Evolutionary conservation across 2,113 vertebrate species (phyloP).

Genomic region (Bothrops jararaca): DNA sequence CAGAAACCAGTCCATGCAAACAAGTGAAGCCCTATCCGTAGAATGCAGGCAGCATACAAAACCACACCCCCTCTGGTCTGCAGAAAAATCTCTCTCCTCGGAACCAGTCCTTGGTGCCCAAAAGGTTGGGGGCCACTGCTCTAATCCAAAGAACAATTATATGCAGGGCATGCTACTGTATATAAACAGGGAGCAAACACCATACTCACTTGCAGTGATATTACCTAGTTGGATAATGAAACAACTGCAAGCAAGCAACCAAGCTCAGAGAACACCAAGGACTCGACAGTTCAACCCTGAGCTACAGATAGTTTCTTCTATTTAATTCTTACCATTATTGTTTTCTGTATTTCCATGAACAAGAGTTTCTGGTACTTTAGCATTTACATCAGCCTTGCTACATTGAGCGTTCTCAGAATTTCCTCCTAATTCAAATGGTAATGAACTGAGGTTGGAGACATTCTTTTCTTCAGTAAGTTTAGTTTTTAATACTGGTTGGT

Average conservation of each 20-base stretch:
- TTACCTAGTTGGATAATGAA: neutral
- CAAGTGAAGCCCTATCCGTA: too few species aligned
- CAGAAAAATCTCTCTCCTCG: too few species aligned
- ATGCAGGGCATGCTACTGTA: neutral
- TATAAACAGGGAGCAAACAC: neutral
- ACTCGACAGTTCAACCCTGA: neutral
- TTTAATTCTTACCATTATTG: slow-evolving; percentile 60
- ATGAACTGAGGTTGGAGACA: neutral
- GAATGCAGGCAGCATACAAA: too few species aligned
- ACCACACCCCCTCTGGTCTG: too few species aligned
- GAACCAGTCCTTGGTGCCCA: too few species aligned
- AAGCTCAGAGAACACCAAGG: neutral
- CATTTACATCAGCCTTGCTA: neutral
- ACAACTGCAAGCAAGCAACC: neutral
- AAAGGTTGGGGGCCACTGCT: too few species aligned
- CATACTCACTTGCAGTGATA: neutral
- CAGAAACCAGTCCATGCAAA: too few species aligned
- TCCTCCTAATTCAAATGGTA: slow-evolving; percentile 1
- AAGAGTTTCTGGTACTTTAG: slow-evolving; percentile 32
- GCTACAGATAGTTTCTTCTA: neutral
- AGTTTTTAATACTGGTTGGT: slow-evolving; percentile 21
- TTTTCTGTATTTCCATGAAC: slow-evolving; percentile 19
- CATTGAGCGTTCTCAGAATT: slow-evolving; percentile 26
- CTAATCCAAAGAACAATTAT: neutral
- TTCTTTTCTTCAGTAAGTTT: slow-evolving; percentile 29